Base-by-base conservation (phyloP, 2,113 vertebrate species). In the Dasyprocta punctata region DNA sequence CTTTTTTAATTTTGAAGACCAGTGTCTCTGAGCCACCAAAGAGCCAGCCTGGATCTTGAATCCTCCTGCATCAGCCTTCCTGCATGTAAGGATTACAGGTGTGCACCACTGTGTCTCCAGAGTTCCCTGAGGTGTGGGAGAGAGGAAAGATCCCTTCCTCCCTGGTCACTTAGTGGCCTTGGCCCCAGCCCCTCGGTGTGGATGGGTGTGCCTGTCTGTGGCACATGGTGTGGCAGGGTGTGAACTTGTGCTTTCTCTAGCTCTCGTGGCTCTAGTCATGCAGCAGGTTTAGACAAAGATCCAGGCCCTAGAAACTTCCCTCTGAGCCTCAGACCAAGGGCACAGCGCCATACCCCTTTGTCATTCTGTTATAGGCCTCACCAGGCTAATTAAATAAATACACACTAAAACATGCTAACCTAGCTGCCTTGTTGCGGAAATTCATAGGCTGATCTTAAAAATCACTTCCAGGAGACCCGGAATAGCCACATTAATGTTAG, bases 371-470 rank as follows among this genome's bases (percentile, higher is more conserved):
- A 75, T 2, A 14, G 54, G 54, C 63, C 56, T 83, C 8, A 49
- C 56, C 22, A 41, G 49, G 38, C 60, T 86, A 60, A 52, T 82
- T 86, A 7, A 83, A 58, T 84, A 90, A 90, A 84, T 47, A 33
- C 1, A 69, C 30, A 14, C 80, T 61, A 61, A 92, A 91, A 61
- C 41, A 71, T 84, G 81, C 52, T 93, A 63, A 63, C 24, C 17
- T 12, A 24, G 38, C 54, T 87, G 22, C 47, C 7, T 78, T 71
- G 82, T 94, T 82, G 41, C 12, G 67, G 77, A 96, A 95, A 90
- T 26, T 89, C 54, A 49, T 36, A 84, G 44, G 30, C 4, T 71
- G n/a, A 85, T 81, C 24, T 41, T 90, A 61, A 95, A 93, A 95
- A 81, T 85, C 20, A 8, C 38, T 3, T 87, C 73, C 65, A 80